Evolutionary conservation across 2,797 vertebrate genomes (phyloP).

Genomic region (Lateolabrax maculatus): DNA sequence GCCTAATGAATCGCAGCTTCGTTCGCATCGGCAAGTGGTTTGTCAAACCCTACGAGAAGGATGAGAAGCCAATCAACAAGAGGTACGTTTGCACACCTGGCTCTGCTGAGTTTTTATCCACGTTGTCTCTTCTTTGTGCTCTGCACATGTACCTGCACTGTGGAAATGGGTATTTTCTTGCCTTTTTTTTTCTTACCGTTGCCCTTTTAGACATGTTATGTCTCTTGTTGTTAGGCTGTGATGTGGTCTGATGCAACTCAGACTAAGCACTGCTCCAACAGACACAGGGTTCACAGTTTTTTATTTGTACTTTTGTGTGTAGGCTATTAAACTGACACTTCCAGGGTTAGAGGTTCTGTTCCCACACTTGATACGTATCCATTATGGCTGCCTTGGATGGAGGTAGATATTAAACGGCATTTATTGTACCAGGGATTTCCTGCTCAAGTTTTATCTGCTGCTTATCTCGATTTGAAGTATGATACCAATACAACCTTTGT

Average conservation of each 20-base stretch:
- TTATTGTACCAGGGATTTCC: not conserved
- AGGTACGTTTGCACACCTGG: slow-evolving; percentile 84
- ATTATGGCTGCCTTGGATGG: not conserved
- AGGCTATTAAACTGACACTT: slow-evolving; percentile 16
- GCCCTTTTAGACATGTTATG: not conserved
- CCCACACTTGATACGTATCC: not conserved
- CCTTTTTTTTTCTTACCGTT: not conserved
- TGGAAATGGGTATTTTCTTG: not conserved
- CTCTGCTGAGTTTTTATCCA: slow-evolving; percentile 2
- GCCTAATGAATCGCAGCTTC: slow-evolving; percentile 96
- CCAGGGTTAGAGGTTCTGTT: not conserved
- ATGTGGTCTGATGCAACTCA: slow-evolving; percentile 22
- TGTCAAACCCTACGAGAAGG: slow-evolving; percentile 98
- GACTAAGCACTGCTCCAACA: slow-evolving; percentile 5
- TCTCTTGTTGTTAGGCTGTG: slow-evolving; percentile 2
- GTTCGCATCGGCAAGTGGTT: slow-evolving; percentile 98
- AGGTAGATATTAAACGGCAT: slow-evolving; percentile 2
- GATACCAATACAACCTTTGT: not conserved
- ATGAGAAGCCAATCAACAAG: slow-evolving; percentile 98
- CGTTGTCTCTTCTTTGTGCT: not conserved
- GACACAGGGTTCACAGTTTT: slow-evolving; percentile 3
- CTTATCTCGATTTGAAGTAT: not conserved
- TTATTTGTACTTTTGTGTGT: slow-evolving; percentile 18
- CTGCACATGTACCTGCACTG: not conserved
- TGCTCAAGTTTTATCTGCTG: not conserved